A percentile compares a stretch with the other conserved stretches of the same genome.
phyloP scores from a whole-genome alignment of 2,888 invertebrate species.

The Palloptera scutellata region DNA sequence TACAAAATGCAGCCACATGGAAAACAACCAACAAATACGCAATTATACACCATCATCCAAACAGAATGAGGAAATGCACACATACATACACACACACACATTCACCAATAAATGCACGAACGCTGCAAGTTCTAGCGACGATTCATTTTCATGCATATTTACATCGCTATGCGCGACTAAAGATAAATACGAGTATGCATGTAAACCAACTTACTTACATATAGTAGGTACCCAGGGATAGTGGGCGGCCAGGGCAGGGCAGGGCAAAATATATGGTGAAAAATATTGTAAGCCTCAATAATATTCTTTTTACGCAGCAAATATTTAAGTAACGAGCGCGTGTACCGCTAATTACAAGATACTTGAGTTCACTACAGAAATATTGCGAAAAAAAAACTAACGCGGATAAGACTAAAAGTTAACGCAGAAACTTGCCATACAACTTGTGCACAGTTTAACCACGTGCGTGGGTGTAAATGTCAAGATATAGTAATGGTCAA shows the following conservation, averaged over 20 bases:
- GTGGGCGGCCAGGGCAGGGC: no score
- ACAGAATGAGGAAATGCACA: slow-evolving; percentile 9
- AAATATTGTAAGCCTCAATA: not conserved
- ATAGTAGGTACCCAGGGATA: no score
- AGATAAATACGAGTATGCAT: not conserved
- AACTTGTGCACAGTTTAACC: no score
- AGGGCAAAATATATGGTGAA: no score
- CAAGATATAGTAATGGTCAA: no score
- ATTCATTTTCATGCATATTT: slow-evolving; percentile 57
- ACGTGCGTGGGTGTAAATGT: no score
- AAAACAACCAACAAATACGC: slow-evolving; percentile 60
- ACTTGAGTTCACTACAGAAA: slow-evolving; percentile 45
- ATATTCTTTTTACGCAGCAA: slow-evolving; percentile 8
- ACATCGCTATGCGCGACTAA: slow-evolving; percentile 45
- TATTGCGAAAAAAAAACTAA: slow-evolving; percentile 32
- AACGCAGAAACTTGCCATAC: no score
- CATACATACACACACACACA: slow-evolving; percentile 10
- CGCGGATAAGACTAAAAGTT: slow-evolving; percentile 21
- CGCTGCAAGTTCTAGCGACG: not conserved
- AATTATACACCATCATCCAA: slow-evolving; percentile 29
- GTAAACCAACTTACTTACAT: no score
- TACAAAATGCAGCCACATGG: slow-evolving; percentile 56
- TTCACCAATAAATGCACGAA: slow-evolving; percentile 8
- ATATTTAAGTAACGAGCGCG: slow-evolving; percentile 36
- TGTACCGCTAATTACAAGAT: slow-evolving; percentile 60